A percentile compares a stretch with the other conserved stretches of the same genome.
Evolutionary conservation across 2,113 vertebrate genomes (phyloP).

Genomic region (Stomatorhinus ivindoensis): DNA sequence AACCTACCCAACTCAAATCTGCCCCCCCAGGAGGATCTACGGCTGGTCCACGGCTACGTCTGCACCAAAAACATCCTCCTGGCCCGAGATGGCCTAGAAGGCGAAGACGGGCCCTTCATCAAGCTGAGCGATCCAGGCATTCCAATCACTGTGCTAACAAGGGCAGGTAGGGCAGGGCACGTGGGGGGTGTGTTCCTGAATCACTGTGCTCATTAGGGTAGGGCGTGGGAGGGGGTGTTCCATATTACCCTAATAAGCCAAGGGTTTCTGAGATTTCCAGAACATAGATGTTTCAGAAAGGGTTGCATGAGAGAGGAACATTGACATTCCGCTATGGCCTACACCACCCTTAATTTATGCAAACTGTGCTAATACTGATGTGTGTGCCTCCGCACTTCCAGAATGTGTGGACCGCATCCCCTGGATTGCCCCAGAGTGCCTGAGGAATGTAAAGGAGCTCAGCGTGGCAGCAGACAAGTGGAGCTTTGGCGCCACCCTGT

Average conservation of each 20-base stretch:
- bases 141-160: conserved; percentile 63
- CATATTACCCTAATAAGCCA: neutral
- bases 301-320: neutral
- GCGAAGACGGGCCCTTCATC: conserved; percentile 69
- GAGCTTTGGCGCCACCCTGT: conserved; percentile 80
- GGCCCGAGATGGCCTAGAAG: conserved; percentile 66
- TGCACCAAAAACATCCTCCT: conserved; percentile 79
- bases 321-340: neutral
- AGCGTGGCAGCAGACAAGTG: conserved; percentile 76
- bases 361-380: neutral
- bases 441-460: conserved; percentile 65
- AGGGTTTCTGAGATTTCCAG: neutral
- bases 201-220: no score
- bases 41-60: conserved; percentile 76
- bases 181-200: no score
- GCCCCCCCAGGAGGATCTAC: conserved; percentile 71
- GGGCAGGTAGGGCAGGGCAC: conserved; percentile 30
- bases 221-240: no score
- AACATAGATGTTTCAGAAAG: neutral
- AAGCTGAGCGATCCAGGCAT: conserved; percentile 80
- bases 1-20: neutral
- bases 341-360: neutral
- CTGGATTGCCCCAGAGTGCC: conserved; percentile 78
- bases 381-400: conserved; percentile 29
- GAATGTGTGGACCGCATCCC: conserved; percentile 74